Evolutionary conservation across 2,113 vertebrate species (phyloP), one percentile per base, ranked within the genome.

Genomic region (Verasper variegatus): DNA sequence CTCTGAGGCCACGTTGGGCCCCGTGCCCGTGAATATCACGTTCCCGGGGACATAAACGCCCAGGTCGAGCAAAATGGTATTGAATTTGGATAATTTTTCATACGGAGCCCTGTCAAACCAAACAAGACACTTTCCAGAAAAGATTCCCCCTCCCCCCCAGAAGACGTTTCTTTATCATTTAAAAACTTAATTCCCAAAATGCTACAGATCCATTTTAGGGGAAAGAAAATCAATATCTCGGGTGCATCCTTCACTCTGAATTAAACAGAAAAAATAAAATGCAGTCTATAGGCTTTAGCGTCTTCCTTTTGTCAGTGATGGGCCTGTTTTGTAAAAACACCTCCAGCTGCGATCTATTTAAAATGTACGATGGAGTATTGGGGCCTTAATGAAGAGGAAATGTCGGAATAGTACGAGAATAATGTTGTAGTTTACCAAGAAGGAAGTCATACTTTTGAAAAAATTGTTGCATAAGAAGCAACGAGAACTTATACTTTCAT

Each of bases 181-280:
- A 40, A 82, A 78, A 80, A 58, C 31, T 49, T 80, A 3, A 74
- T 83, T 61, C 80, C 49, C 45, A 64, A 84, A 86, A 79, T 84
- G 83, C 80, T 76, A 45, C 62, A 70, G 68, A 87, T 84, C 67
- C 56, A 84, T 90, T 85, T 54, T 17, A 8, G 64, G 26, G 51
- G 85, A 85, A 72, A 74, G 80, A 59, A 86, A 88, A 90, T 87
- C 84, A 73, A 85, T 90, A 81, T 45, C 60, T 65, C 9, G 24
- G 35, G 21, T 23, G 27, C 31, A 67, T 63, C 74, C n/a, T 74
- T 86, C 84, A 74, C 37, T 68, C 64, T 79, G 74, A 77, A 66
- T 68, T 57, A 69, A 80, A 70, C 14, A 15, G 59, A 56, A 18
- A n/a, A 20, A 61, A 60, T 5, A 20, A n/a, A 63, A 70, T 59